These are phyloP conservation scores for Pterocles gutturalis DNA, from an alignment of 2,113 vertebrate genomes.

Conservation along the genomic window DNA sequence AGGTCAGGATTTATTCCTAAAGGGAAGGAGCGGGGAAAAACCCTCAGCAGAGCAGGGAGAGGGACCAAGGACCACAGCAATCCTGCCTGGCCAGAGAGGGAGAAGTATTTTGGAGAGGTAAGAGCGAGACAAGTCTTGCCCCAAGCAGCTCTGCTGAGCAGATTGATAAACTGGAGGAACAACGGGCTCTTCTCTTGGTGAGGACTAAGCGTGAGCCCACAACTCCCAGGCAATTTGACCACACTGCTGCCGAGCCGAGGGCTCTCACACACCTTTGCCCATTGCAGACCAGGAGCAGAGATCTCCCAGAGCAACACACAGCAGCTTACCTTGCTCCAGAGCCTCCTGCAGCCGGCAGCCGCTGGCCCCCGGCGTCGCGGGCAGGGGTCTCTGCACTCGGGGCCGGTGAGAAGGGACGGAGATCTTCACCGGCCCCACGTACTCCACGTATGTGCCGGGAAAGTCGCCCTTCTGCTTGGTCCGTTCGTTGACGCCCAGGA, in stretches of 20 bases:
- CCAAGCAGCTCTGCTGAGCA: not conserved
- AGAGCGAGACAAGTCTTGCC: not conserved
- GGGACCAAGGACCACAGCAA: not conserved
- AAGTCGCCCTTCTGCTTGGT: conserved; percentile 94
- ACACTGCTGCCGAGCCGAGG: rapidly evolving
- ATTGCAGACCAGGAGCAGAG: not conserved
- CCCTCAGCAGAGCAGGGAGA: not conserved
- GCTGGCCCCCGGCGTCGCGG: conserved; percentile 81
- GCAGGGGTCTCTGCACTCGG: conserved; percentile 87
- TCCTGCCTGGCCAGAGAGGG: not conserved
- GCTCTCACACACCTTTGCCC: not conserved
- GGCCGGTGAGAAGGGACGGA: conserved; percentile 82
- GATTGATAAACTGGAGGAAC: not conserved
- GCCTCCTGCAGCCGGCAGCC: conserved; percentile 15
- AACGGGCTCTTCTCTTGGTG: not conserved
- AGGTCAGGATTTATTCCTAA: conserved; percentile 7
- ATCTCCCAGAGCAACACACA: rapidly evolving
- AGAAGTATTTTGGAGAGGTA: not conserved
- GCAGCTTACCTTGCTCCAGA: conserved; percentile 79
- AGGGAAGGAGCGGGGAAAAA: not conserved
- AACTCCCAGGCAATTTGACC: not conserved
- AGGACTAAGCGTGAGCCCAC: not conserved
- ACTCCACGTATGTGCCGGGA: conserved; percentile 93
- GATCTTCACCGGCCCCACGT: conserved; percentile 86
- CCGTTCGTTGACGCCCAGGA: conserved; percentile 90